phyloP scores from a whole-genome alignment of 2,113 vertebrate genomes.

The Tylochromis polylepis region DNA sequence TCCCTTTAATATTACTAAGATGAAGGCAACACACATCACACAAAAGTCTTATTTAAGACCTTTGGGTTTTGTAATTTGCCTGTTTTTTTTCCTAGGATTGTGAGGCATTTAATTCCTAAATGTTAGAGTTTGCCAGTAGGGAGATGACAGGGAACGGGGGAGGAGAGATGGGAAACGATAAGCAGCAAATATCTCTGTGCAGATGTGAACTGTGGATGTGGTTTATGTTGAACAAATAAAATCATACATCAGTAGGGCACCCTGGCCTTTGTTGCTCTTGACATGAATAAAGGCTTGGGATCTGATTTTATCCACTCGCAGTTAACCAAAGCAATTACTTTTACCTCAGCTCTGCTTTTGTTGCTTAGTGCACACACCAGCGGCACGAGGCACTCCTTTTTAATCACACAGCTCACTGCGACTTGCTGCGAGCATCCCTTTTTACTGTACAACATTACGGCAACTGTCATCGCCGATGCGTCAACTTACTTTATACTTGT shows the following conservation, averaged over 20 bases:
- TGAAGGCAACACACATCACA: neutral
- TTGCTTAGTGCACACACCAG: neutral
- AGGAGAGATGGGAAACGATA: neutral
- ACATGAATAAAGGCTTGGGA: neutral
- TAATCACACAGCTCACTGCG: neutral
- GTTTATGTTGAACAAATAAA: neutral
- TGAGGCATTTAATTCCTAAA: neutral
- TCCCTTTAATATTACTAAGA: neutral
- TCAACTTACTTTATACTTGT: constrained; percentile 91
- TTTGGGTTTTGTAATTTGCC: neutral
- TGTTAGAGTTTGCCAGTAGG: neutral
- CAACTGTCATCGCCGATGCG: neutral
- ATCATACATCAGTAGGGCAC: neutral
- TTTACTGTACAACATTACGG: neutral
- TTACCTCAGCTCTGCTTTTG: neutral
- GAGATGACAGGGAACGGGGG: neutral
- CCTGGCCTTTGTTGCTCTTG: neutral
- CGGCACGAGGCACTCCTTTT: neutral
- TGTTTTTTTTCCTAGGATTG: neutral
- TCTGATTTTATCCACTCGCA: neutral
- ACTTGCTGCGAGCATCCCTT: neutral
- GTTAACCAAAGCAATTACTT: neutral
- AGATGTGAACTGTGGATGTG: neutral
- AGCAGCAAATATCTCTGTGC: neutral
- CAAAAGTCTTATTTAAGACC: neutral